These are phyloP conservation scores for Deilephila porcellus DNA, from an alignment of 2,888 invertebrate species.

Conservation along the genomic window DNA sequence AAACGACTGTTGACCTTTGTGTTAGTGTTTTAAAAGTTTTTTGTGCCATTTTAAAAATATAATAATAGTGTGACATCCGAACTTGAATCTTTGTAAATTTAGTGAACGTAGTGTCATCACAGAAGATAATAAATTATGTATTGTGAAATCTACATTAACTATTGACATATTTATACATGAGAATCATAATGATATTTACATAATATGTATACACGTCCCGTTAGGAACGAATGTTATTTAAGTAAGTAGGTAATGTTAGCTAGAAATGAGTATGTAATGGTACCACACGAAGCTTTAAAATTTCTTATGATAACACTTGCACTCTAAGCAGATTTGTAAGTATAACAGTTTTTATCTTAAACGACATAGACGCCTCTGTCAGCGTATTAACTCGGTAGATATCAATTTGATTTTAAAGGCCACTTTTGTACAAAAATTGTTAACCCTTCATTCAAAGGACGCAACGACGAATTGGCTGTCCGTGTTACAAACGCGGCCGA, in stretches of 20 bases:
- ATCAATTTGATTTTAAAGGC: slow-evolving; percentile 10
- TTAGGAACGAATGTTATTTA: slow-evolving; percentile 84
- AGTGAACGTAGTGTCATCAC: slow-evolving; percentile 80
- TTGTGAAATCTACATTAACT: slow-evolving; percentile 80
- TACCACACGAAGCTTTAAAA: slow-evolving; percentile 85
- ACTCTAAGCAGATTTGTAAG: slow-evolving; percentile 79
- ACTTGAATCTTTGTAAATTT: slow-evolving; percentile 83
- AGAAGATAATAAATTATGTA: slow-evolving; percentile 81
- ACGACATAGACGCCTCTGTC: slow-evolving; percentile 13
- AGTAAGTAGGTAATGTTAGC: slow-evolving; percentile 80
- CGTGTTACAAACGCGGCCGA: not conserved
- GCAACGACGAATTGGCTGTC: slow-evolving; percentile 1
- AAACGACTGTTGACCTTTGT: slow-evolving; percentile 80
- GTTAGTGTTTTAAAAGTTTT: slow-evolving; percentile 84
- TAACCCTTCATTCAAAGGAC: slow-evolving; percentile 17
- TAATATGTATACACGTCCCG: slow-evolving; percentile 84
- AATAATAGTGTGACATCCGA: slow-evolving; percentile 83
- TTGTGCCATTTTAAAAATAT: slow-evolving; percentile 84
- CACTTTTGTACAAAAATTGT: slow-evolving; percentile 19
- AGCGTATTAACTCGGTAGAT: slow-evolving; percentile 25
- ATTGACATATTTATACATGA: slow-evolving; percentile 84
- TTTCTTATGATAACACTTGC: slow-evolving; percentile 84
- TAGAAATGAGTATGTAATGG: slow-evolving; percentile 78
- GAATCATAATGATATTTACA: slow-evolving; percentile 81
- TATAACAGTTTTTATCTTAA: slow-evolving; percentile 50